Percentiles rank a stretch among this genome's conserved stretches.
phyloP scores from a whole-genome alignment of 2,888 invertebrate genomes.

The Mamestra brassicae region DNA sequence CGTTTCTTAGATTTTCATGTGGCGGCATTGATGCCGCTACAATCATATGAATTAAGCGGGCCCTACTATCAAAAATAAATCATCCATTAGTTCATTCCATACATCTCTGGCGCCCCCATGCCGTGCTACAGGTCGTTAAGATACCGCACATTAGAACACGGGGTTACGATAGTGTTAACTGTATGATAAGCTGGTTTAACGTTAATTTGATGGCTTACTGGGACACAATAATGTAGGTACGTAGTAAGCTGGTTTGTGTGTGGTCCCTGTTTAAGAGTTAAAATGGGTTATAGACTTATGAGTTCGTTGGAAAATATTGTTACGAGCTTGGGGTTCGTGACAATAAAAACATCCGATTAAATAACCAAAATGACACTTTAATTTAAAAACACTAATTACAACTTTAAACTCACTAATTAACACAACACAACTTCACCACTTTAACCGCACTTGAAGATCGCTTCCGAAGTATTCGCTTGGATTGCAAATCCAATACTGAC shows the following conservation, averaged over 20 bases:
- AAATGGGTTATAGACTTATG: neutral
- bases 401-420: too few species aligned
- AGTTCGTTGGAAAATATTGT: too few species aligned
- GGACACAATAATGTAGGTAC: neutral
- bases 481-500: too few species aligned
- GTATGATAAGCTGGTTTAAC: conserved; percentile 50
- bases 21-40: too few species aligned
- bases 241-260: conserved; percentile 8
- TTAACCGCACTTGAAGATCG: too few species aligned
- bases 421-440: too few species aligned
- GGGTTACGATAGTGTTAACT: conserved; percentile 38
- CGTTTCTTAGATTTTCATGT: too few species aligned
- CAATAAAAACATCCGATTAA: too few species aligned
- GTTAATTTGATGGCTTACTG: conserved; percentile 46
- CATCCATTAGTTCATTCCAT: conserved; percentile 37
- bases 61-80: conserved; percentile 35
- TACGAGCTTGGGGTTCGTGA: too few species aligned
- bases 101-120: conserved; percentile 61
- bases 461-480: too few species aligned
- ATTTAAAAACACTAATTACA: too few species aligned
- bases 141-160: conserved; percentile 56
- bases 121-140: conserved; percentile 63
- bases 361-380: too few species aligned
- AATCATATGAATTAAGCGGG: neutral
- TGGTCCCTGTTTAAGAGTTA: conserved; percentile 9